Base-by-base conservation (phyloP, 2,797 vertebrate species). In the Pantherophis alleghaniensis region DNA sequence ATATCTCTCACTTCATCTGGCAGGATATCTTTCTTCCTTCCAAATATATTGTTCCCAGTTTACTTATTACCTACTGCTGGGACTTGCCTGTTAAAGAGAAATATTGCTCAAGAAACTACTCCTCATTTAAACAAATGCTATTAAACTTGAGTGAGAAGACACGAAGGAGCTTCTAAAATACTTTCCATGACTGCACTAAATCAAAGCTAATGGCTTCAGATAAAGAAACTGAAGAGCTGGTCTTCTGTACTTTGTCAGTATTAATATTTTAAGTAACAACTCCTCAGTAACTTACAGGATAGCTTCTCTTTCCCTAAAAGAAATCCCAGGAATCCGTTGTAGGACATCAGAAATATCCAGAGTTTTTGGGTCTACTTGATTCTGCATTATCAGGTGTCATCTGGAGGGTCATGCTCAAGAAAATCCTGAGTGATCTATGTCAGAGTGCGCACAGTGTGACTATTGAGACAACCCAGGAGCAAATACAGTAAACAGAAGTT, bases 61-160 rank as follows among this genome's bases (percentile, higher is more conserved):
- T 95, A 96, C 95, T 97, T 97, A 96, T 94, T 97, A 96, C 95
- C 96, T 96, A 94, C 93, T 94, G 94, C 94, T 89, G 95, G 88
- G 95, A 91, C 91, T 96, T 96, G 91, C 96, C 96, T 97, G 94
- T 96, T 96, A 97, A 96, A 63, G 63, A 97, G 97, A 97, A 97
- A 96, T 97, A 96, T 96, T 96, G 95, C 95, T 97, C 94, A 94
- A 94, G 95, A 96, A 96, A 96, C 95, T 94, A 95, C 95, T 97
- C 96, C 95, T 97, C 96, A 95, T 96, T 97, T 97, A 97, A 96
- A 97, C 95, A 97, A 97, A 96, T 96, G 93, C 95, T 95, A 96
- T 97, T 97, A 97, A 96, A 95, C 69, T 91, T 94, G 94, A 98
- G 94, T 96, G 95, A 96, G 94, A 96, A 96, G 96, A 97, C 93